Percentiles rank a stretch among this genome's conserved stretches.
These are phyloP conservation scores for Chloropsis hardwickii DNA, from an alignment of 2,113 vertebrate species.

Conservation along the genomic window DNA sequence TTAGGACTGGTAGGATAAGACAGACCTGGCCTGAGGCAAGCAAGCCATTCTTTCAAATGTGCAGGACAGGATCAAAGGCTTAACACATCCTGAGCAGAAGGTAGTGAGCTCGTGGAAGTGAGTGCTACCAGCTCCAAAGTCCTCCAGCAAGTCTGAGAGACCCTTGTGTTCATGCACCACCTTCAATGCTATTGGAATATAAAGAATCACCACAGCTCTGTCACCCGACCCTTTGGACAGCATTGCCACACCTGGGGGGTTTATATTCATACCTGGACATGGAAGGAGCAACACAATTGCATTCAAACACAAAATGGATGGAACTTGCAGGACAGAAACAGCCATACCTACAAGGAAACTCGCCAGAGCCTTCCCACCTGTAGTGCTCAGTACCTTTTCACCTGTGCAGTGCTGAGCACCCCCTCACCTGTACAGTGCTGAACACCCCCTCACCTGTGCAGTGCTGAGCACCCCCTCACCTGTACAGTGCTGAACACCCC, in stretches of 20 bases:
- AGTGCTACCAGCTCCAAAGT: background rate
- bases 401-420: background rate
- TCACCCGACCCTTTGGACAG: background rate
- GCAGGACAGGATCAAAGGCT: background rate
- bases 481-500: constrained; percentile 80
- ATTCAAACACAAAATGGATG: background rate
- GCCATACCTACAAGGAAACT: background rate
- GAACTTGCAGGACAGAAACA: background rate
- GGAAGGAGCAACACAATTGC: background rate
- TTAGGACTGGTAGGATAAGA: background rate
- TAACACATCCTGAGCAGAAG: background rate
- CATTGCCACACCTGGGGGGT: background rate
- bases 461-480: background rate
- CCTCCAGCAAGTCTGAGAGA: background rate
- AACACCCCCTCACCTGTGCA: constrained; percentile 27
- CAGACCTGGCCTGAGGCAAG: background rate
- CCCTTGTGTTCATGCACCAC: background rate
- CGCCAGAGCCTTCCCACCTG: constrained; percentile 57
- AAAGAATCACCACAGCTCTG: background rate
- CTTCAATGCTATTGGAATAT: background rate
- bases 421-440: background rate
- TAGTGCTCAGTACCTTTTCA: background rate
- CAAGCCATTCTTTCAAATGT: background rate
- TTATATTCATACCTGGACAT: background rate
- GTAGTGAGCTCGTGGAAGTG: background rate